Evolutionary conservation across 2,113 vertebrate species (phyloP), one percentile per base, ranked within the genome.

Genomic region (Dromas ardeola): DNA sequence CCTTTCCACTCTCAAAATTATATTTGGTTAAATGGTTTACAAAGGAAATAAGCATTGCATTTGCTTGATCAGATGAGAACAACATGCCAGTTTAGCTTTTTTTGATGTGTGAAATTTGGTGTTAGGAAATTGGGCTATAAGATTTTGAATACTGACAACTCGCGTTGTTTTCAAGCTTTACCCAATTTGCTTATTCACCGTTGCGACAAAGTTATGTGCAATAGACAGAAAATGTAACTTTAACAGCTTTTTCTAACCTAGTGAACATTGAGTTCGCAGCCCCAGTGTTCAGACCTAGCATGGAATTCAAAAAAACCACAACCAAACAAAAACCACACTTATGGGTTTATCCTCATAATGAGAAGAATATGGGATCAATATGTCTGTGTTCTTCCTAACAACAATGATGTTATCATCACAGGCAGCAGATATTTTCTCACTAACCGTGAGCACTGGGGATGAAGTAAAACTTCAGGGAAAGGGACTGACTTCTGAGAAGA

Each of bases 1-100:
- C 49, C 56, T 92, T 96, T 91, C 77, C 63, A 69, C 25, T 97
- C 76, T 93, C 61, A 95, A 93, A 82, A 90, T 90, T 96, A 93
- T 85, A 58, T 56, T 50, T 96, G 61, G 73, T 69, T 96, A 78
- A 97, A 61, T 96, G 36, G 70, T 92, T 97, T 96, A 78, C 22
- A 85, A 63, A 85, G 93, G 50, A 88, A 81, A 56, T 50, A 90
- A 96, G 38, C 70, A 83, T 42, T 79, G 36, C 67, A 73, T 97
- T 96, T 85, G 79, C 58, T 91, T 62, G 65, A 90, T 88, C 89
- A 86, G 84, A 88, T 73, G 66, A 84, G 81, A 80, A 50, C 55
- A 88, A 53, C 38, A 47, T 36, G 30, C 7, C 0, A 2, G 8
- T 53, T 83, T 34, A 55, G 63, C 4, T 43, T 80, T 88, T 81